Evolutionary conservation across 2,888 invertebrate species (phyloP), one percentile per base, ranked within the genome.

Genomic region (Drosophila picticornis): DNA sequence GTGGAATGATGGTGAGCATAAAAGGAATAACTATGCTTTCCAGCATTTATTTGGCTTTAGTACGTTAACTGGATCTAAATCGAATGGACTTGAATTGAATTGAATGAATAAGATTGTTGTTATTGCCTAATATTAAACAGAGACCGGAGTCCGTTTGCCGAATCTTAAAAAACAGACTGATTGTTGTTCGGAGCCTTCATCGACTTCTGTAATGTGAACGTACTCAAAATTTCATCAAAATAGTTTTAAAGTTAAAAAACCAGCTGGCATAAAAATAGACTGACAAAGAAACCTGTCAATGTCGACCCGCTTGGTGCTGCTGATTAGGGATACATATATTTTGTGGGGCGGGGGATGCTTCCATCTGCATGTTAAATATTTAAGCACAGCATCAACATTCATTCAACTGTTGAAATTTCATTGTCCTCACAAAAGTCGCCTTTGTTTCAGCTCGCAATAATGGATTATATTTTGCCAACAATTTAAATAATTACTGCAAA

Each of bases 11-110:
- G 22, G 1, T 7, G 4, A 4, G 4, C 9, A 46, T 16, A 16
- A 46, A 46, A 0, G 46, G 1, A 25, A 46, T 16, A 25, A 25
- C 36, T 19, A 27, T 11, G 27, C 43, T 11, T 19, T n/a, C 7
- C 4, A 32, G 55, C 25, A 36, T 22, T 67, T 67, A 52, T 66
- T 67, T 40, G 52, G 36, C 48, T 67, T 68, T 31, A 36, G 25
- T 34, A 31, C 13, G 9, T 29, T 38, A 48, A 69, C 29, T 38
- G 31, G 52, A 53, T 29, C 43, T 34, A n/a, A 66, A 31, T 31
- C 25, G 70, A 69, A 31, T 27, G 19, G 46, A 46, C 38, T 43
- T 31, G 19, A 52, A 36, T 52, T 27, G 16, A 48, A 53, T 67
- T 22, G 27, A 11, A 34, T 46, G 16, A 27, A 10, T 36, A 22